phyloP scores from a whole-genome alignment of 2,797 vertebrate genomes.

The Catamblyrhynchus diadema region DNA sequence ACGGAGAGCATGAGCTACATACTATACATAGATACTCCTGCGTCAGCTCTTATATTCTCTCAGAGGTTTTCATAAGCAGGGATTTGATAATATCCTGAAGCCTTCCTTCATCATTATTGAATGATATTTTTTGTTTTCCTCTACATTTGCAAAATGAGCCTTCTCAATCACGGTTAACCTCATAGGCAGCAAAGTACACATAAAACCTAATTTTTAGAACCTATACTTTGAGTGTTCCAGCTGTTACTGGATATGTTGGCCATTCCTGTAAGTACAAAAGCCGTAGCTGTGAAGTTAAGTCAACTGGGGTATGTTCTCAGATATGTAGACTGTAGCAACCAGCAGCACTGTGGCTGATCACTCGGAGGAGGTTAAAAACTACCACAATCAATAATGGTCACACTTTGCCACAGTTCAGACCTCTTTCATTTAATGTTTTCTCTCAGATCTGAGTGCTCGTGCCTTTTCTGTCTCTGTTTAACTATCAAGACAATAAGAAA shows the following conservation, averaged over 20 bases:
- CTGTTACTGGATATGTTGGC: neutral
- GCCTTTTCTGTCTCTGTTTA: neutral
- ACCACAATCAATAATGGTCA: neutral
- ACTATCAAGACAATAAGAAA: neutral
- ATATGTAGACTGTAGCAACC: neutral
- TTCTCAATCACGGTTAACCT: neutral
- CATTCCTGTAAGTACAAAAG: neutral
- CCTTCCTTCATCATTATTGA: neutral
- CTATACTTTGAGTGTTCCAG: neutral
- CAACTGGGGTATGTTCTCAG: neutral
- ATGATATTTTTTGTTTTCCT: neutral
- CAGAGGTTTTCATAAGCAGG: neutral
- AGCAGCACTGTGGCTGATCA: neutral
- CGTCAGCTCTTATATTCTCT: neutral
- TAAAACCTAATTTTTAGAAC: neutral
- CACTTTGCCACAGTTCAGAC: neutral
- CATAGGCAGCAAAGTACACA: neutral
- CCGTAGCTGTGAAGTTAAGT: neutral
- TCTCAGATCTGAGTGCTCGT: neutral
- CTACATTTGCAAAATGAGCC: neutral
- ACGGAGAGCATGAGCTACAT: neutral
- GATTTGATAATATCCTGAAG: neutral
- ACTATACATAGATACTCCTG: neutral
- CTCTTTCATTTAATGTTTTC: neutral
- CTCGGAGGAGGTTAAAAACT: neutral